These are phyloP conservation scores for Battus philenor DNA, from an alignment of 1,140 invertebrate genomes.

Conservation along the genomic window DNA sequence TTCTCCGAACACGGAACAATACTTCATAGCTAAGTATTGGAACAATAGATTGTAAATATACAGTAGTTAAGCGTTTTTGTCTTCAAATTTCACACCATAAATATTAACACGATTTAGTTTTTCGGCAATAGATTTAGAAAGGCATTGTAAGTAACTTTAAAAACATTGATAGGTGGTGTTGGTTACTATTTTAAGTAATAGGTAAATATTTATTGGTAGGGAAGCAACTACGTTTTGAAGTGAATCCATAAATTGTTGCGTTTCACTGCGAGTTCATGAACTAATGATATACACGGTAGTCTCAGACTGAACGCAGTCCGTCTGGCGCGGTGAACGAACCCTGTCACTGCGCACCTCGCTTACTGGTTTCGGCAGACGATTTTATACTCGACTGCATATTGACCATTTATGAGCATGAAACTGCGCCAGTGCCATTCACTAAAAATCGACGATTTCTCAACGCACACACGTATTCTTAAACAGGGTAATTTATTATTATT, in stretches of 20 bases:
- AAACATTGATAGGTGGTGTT: too few relatives aligned
- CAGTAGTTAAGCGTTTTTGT: too few relatives aligned
- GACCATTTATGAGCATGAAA: slow-evolving; percentile 53
- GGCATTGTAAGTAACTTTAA: too few relatives aligned
- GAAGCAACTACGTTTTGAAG: not conserved
- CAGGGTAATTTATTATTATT: too few relatives aligned
- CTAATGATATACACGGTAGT: slow-evolving; percentile 57
- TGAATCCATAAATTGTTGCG: slow-evolving; percentile 24
- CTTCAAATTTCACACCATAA: too few relatives aligned
- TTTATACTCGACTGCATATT: slow-evolving; percentile 43
- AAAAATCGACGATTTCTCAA: slow-evolving; percentile 14
- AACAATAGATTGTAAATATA: too few relatives aligned
- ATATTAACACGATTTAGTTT: too few relatives aligned
- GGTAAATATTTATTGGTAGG: too few relatives aligned
- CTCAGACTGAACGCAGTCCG: slow-evolving; percentile 21
- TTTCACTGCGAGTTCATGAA: slow-evolving; percentile 34
- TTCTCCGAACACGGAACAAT: too few relatives aligned
- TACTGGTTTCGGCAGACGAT: slow-evolving; percentile 70
- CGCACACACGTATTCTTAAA: not conserved
- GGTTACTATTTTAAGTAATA: too few relatives aligned
- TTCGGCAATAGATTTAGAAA: too few relatives aligned
- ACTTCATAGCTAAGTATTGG: too few relatives aligned
- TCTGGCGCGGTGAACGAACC: slow-evolving; percentile 65
- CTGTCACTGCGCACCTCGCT: slow-evolving; percentile 51
- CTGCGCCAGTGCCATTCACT: slow-evolving; percentile 43